A percentile compares a stretch with the other conserved stretches of the same genome.
phyloP scores from a whole-genome alignment of 2,113 vertebrate genomes.

The Vimba vimba region DNA sequence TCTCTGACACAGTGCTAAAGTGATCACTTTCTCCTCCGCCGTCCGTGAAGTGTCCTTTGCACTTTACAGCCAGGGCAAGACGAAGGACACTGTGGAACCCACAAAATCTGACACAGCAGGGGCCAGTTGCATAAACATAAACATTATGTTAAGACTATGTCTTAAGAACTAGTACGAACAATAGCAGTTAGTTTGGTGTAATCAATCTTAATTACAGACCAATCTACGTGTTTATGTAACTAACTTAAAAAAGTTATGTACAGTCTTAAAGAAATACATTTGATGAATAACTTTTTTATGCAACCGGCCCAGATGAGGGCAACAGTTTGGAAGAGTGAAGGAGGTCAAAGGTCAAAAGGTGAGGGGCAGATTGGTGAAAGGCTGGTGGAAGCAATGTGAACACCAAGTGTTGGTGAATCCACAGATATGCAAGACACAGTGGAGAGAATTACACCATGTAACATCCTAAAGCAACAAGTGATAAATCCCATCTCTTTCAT shows the following conservation, averaged over 20 bases:
- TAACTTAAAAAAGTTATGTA: no score
- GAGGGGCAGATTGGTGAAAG: not conserved
- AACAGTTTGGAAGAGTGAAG: not conserved
- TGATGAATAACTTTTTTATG: no score
- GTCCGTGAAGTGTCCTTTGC: constrained; percentile 4
- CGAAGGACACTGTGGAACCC: constrained; percentile 4
- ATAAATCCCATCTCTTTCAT: not conserved
- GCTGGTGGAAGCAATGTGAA: not conserved
- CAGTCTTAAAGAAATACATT: no score
- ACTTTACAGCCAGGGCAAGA: not conserved
- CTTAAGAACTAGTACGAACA: no score
- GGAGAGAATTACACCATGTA: not conserved
- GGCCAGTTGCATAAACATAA: no score
- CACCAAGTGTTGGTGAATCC: not conserved
- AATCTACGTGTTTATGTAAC: no score
- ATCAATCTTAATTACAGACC: no score
- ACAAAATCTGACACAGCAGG: not conserved
- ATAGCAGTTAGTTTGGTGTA: no score
- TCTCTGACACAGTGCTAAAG: constrained; percentile 5
- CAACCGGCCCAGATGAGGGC: not conserved
- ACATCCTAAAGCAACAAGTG: not conserved
- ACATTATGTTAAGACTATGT: no score
- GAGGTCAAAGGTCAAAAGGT: not conserved
- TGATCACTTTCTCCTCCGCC: constrained; percentile 16
- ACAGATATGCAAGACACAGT: not conserved